Conservation (phyloP, 2,888 invertebrate genomes). For the Julus scandinavius region DNA sequence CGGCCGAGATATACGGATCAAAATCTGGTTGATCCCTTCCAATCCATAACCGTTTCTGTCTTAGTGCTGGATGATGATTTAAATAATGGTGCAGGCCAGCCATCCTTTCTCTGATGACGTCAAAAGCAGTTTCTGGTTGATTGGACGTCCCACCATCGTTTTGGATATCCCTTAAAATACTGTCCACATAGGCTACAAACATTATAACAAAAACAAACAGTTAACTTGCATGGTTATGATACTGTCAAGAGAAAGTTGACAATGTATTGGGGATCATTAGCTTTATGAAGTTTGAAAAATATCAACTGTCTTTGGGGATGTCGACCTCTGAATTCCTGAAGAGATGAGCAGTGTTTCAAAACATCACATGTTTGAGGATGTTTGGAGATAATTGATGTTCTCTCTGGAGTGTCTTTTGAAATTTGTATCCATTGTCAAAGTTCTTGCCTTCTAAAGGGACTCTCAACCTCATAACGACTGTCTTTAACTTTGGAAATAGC, state of each 20-base stretch:
- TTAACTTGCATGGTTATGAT: not conserved
- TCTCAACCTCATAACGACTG: not conserved
- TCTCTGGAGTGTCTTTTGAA: not conserved
- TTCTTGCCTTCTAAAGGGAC: not conserved
- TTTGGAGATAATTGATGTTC: not conserved
- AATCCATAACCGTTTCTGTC: conserved; percentile 54
- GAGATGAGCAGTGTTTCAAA: too few species aligned
- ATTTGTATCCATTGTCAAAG: not conserved
- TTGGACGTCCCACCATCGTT: conserved; percentile 48
- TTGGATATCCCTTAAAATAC: conserved; percentile 53
- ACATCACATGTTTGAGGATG: not conserved
- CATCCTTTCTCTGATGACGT: conserved; percentile 46
- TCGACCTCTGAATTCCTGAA: too few species aligned
- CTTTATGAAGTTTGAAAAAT: too few species aligned
- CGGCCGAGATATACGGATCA: conserved; percentile 47
- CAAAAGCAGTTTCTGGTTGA: conserved; percentile 12
- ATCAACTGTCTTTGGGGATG: too few species aligned
- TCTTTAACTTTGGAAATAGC: not conserved
- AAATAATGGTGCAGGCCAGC: conserved; percentile 48
- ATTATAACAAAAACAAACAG: not conserved
- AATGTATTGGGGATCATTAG: too few species aligned
- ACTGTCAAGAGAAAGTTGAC: too few species aligned
- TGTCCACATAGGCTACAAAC: conserved; percentile 53
- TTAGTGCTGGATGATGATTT: conserved; percentile 52
- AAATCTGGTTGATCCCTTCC: conserved; percentile 47